Percentiles rank a stretch among this genome's conserved stretches.
phyloP scores from a whole-genome alignment of 2,888 invertebrate species.

The Andricus curvator region DNA sequence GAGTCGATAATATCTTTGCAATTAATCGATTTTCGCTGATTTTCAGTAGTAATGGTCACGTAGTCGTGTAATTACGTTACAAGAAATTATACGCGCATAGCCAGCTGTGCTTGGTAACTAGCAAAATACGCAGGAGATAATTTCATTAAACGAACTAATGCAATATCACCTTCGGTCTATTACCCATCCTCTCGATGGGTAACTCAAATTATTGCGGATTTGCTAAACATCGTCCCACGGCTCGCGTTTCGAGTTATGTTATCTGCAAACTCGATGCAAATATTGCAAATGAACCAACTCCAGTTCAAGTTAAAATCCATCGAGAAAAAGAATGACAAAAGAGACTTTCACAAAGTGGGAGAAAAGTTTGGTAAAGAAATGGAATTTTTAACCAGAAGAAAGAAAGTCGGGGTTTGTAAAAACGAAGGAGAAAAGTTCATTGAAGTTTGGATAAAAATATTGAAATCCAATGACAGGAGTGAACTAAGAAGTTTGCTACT shows the following conservation, averaged over 20 bases:
- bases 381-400: background rate
- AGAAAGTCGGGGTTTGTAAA: background rate
- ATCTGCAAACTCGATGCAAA: slow-evolving; percentile 10
- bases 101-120: slow-evolving; percentile 41
- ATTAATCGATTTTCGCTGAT: too few species aligned
- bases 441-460: too few species aligned
- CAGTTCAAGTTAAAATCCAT: background rate
- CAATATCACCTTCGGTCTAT: slow-evolving; percentile 55
- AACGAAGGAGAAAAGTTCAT: background rate
- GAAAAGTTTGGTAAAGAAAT: background rate
- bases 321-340: background rate
- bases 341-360: background rate
- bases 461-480: too few species aligned
- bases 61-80: slow-evolving; percentile 51
- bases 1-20: slow-evolving; percentile 11
- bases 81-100: slow-evolving; percentile 54
- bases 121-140: slow-evolving; percentile 56
- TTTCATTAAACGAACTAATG: slow-evolving; percentile 58
- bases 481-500: too few species aligned
- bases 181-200: slow-evolving; percentile 50
- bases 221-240: slow-evolving; percentile 22
- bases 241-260: slow-evolving; percentile 10
- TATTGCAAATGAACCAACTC: background rate
- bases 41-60: too few species aligned
- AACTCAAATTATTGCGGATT: slow-evolving; percentile 48